Base-by-base conservation (phyloP, 2,888 invertebrate genomes). In the Mystacides longicornis region DNA sequence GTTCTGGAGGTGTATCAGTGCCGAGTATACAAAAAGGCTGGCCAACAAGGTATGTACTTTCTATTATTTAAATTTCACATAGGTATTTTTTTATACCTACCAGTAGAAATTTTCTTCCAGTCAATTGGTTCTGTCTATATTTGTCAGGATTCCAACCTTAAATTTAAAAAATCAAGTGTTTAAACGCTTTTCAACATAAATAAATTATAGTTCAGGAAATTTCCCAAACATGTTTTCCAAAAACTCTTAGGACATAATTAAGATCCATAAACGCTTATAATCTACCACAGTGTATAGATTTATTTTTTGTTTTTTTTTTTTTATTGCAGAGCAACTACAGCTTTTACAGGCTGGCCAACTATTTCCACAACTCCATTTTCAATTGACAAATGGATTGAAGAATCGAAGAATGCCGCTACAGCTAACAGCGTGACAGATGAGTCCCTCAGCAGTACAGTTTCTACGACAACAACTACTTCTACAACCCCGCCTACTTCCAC, bases 321-420 rank as follows among this genome's bases (percentile, higher is more conserved):
- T 31, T 31, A 7, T 45, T 73, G 42, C 65, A 88, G 89, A 71
- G 87, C 86, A 20, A 89, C 90, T 7, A 93, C 92, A 18, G 91
- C 90, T 69, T 93, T 93, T 65, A 92, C 91, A 14, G 93, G 93
- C 16, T 93, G 93, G 93, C 91, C 92, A 11, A 88, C 90, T 1
- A 86, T 89, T 4, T 88, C 92, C 1, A 91, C 92, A 0, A 91
- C 91, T 0, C 90, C 91, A 0, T 84, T 91, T 63, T 89, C 90
- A 0, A 87, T 90, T 55, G 90, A 91, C 66, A 88, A 89, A 67
- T 75, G 89, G 5, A 67, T 91, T 49, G 88, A 87, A 69, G 76
- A 78, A 62, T 79, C 74, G 64, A 74, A 83, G 54, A 81, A 82
- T 23, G 83, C 83, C 1, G 81, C 84, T 2, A 77, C 78, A 9